Evolutionary conservation across 92 coral and sea anemone genomes (phyloP).

Genomic region (Phymanthus crucifer): DNA sequence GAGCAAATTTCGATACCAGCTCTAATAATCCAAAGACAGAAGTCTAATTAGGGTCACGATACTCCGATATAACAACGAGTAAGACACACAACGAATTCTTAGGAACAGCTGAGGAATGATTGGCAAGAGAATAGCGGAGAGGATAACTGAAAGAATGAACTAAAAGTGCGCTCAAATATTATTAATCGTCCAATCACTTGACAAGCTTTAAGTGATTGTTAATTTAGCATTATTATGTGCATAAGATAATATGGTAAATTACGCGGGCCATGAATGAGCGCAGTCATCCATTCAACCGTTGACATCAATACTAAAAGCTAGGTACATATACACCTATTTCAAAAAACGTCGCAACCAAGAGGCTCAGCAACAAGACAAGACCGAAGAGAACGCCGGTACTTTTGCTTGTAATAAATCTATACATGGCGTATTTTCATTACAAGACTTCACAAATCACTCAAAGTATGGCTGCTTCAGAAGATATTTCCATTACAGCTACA

Average conservation of each 20-base stretch:
- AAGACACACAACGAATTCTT: not conserved
- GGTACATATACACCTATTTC: too few relatives aligned
- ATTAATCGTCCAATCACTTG: not conserved
- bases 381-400: too few relatives aligned
- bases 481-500: too few relatives aligned
- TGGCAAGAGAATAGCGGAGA: not conserved
- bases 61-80: too few relatives aligned
- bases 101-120: not conserved
- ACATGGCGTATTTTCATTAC: too few relatives aligned
- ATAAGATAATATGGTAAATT: not conserved
- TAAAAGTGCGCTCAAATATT: not conserved
- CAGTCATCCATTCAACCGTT: not conserved
- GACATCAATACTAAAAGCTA: not conserved
- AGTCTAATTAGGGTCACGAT: not conserved
- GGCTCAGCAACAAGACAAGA: too few relatives aligned
- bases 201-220: not conserved
- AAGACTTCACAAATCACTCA: too few relatives aligned
- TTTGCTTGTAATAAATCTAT: too few relatives aligned
- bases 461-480: too few relatives aligned
- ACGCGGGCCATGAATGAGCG: not conserved
- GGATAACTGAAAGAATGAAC: not conserved
- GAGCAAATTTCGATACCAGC: not conserved
- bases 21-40: not conserved
- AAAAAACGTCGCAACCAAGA: too few relatives aligned
- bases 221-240: constrained; percentile 7